Conservation (phyloP, 2,113 vertebrate species). For the Caranx ignobilis region DNA sequence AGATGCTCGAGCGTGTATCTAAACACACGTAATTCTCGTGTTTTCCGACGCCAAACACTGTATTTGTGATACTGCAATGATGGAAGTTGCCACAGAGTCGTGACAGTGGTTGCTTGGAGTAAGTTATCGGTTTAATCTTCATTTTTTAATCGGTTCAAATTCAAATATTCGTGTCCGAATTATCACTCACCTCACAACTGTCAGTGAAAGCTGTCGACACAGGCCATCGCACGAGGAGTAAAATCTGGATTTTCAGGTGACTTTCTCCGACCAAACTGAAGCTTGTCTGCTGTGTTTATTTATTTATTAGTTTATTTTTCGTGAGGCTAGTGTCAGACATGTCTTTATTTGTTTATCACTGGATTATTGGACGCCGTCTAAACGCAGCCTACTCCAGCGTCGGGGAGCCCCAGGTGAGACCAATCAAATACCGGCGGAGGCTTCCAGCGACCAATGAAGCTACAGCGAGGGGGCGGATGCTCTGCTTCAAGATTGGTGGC, state of each 20-base stretch:
- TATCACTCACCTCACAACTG: conserved; percentile 65
- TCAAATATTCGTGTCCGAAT: neutral
- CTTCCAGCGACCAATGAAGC: conserved; percentile 54
- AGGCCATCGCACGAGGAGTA: conserved; percentile 29
- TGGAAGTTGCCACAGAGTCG: conserved; percentile 16
- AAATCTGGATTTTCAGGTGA: neutral
- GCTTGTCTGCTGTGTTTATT: neutral
- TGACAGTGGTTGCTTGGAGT: too few relatives aligned
- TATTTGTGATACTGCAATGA: neutral
- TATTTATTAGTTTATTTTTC: too few relatives aligned
- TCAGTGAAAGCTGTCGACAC: conserved; percentile 26
- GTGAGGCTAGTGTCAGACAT: conserved; percentile 22
- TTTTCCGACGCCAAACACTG: neutral
- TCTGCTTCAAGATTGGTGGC: conserved; percentile 39
- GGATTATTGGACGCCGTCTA: conserved; percentile 50
- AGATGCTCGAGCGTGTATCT: neutral
- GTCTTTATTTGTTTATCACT: conserved; percentile 60
- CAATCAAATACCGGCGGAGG: conserved; percentile 48
- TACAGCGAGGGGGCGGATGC: conserved; percentile 33
- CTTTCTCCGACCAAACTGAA: neutral
- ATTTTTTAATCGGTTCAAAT: neutral
- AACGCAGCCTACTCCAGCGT: conserved; percentile 48
- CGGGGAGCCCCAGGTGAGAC: conserved; percentile 38
- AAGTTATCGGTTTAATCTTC: conserved; percentile 8
- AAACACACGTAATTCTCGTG: neutral